Evolutionary conservation across 1,140 invertebrate species (phyloP).

Genomic region (Heliothis virescens): DNA sequence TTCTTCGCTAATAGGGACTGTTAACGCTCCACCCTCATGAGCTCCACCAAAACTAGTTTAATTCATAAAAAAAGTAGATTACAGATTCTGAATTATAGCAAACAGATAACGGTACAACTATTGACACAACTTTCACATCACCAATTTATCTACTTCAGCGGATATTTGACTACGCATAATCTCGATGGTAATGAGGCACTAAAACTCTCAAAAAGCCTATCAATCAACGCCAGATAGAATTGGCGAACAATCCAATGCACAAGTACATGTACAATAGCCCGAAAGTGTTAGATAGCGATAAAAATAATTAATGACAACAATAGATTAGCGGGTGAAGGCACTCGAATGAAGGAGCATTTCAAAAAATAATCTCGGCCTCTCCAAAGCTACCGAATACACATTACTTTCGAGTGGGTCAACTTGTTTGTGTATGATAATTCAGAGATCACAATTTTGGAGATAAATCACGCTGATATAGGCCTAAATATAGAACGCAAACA

Average conservation of each 20-base stretch:
- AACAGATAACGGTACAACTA: not conserved
- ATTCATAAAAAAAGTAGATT: too few species aligned
- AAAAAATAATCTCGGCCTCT: conserved; percentile 84
- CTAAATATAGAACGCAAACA: conserved; percentile 9
- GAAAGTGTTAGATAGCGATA: conserved; percentile 84
- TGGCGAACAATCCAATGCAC: conserved; percentile 73
- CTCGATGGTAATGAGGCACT: conserved; percentile 30
- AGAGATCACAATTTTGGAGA: conserved; percentile 64
- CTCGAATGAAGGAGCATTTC: conserved; percentile 84
- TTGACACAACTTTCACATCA: conserved; percentile 29
- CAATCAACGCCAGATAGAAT: conserved; percentile 52
- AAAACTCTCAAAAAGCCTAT: conserved; percentile 49
- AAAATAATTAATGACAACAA: conserved; percentile 85
- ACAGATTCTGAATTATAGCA: not conserved
- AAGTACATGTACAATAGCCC: conserved; percentile 62
- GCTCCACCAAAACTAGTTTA: too few species aligned
- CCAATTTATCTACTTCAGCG: not conserved
- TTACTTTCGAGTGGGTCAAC: conserved; percentile 82
- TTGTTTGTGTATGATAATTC: conserved; percentile 76
- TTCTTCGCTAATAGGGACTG: too few species aligned
- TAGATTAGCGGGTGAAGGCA: conserved; percentile 81
- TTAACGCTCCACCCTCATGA: too few species aligned
- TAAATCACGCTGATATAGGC: conserved; percentile 53
- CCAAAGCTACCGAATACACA: conserved; percentile 78
- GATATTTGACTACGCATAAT: not conserved